A percentile compares a stretch with the other conserved stretches of the same genome.
Conservation (phyloP, 2,888 invertebrate species). For the Temnothorax rugatulus region DNA sequence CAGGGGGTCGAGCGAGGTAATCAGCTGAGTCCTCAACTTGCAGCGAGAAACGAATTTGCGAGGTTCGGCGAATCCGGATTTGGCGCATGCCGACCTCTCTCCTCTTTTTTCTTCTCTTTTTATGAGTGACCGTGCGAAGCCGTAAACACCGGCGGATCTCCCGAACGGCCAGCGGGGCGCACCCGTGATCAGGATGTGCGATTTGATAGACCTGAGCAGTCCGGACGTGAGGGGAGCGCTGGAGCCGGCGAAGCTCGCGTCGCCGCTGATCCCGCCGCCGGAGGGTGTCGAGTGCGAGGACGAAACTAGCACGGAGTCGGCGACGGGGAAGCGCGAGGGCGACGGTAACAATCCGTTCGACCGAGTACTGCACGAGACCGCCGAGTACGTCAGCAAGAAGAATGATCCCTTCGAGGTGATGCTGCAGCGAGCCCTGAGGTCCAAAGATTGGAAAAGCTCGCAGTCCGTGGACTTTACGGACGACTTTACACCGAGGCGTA, state of each 20-base stretch:
- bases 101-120: not conserved
- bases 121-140: not conserved
- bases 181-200: slow-evolving; percentile 76
- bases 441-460: slow-evolving; percentile 46
- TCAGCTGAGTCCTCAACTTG: not conserved
- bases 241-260: slow-evolving; percentile 74
- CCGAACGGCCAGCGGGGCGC: not conserved
- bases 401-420: slow-evolving; percentile 83
- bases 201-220: slow-evolving; percentile 82
- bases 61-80: not conserved
- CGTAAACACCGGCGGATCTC: not conserved
- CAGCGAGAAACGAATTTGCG: not conserved
- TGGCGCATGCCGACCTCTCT: not conserved
- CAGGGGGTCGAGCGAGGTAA: not conserved
- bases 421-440: slow-evolving; percentile 75
- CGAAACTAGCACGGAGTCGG: not conserved
- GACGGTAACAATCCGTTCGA: slow-evolving; percentile 84
- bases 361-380: slow-evolving; percentile 77
- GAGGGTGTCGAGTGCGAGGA: slow-evolving; percentile 8
- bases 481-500: slow-evolving; percentile 67
- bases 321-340: slow-evolving; percentile 71
- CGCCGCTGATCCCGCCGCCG: slow-evolving; percentile 80
- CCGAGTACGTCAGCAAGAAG: slow-evolving; percentile 80
- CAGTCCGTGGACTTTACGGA: slow-evolving; percentile 66
- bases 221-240: slow-evolving; percentile 71